Evolutionary conservation across 1,140 invertebrate genomes (phyloP), one percentile per base, ranked within the genome.

Genomic region (Drosophila ercepeae): DNA sequence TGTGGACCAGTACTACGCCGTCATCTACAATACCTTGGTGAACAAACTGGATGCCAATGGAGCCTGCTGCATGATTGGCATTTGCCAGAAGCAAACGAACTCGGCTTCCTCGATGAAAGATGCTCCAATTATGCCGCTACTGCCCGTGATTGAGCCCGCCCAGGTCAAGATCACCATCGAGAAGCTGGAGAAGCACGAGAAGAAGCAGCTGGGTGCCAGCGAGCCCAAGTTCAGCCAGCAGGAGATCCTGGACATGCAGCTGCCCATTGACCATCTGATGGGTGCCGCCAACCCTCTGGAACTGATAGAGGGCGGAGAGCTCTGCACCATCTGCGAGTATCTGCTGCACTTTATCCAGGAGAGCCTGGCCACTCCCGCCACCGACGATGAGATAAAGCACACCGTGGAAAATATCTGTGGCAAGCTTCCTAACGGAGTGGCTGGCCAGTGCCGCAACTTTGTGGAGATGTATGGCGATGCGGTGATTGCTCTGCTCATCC

Each of bases 311-410:
- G 92, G 91, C 67, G 93, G 93, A 64, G 83, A 94, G 71, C 81
- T 92, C 0, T 98, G 97, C 91, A 93, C 94, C 25, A 93, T 97
- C 73, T 98, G 97, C 89, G 94, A 97, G 92, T 97, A 96, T 92
- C 92, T 96, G 78, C 89, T 98, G 42, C 95, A 97, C 89, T 95
- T 95, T 64, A 67, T 97, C 45, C 96, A 97, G 89, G 92, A 95
- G 58, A 92, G 93, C 7, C 92, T 97, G 41, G 95, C 95, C 42
- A 92, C 94, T 72, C 94, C 94, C 9, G 91, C 91, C 19, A 95
- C 93, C 16, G 95, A 96, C 92, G 95, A 94, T 92, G 88, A 95
- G 46, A 89, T 91, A 32, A 95, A 95, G 75, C 71, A 93, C 6
- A 90, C 92, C 1, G 93, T 97, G 1, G 93, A 94, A 50, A 93